phyloP scores from a whole-genome alignment of 2,888 invertebrate genomes.

The Tribolium freemani region DNA sequence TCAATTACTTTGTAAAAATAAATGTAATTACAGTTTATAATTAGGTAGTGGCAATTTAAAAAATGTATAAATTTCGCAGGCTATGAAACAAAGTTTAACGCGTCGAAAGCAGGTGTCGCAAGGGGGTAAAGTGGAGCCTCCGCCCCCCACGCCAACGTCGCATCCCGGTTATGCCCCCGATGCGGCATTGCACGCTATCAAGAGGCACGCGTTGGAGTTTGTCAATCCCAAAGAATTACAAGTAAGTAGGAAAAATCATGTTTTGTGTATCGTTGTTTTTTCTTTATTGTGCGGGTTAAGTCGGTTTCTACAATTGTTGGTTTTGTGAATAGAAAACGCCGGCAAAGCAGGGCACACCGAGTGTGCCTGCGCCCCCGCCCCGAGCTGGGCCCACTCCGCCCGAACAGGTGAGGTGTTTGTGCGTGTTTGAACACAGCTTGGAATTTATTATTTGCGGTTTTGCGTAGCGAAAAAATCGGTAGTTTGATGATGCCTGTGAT shows the following conservation, averaged over 20 bases:
- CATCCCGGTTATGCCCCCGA: constrained; percentile 93
- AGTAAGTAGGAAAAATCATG: constrained; percentile 69
- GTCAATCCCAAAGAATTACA: constrained; percentile 91
- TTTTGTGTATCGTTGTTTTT: background rate
- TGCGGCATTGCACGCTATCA: constrained; percentile 97
- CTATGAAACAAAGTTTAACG: constrained; percentile 76
- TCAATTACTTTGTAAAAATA: too few species aligned
- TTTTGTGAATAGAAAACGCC: constrained; percentile 66
- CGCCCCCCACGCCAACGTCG: constrained; percentile 63
- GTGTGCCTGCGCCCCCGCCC: constrained; percentile 69
- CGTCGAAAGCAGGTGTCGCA: constrained; percentile 74
- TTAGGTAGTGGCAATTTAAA: background rate
- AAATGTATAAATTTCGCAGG: constrained; percentile 40
- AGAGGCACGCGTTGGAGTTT: constrained; percentile 93
- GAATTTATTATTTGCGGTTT: background rate
- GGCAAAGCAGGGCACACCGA: constrained; percentile 70
- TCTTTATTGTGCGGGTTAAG: constrained; percentile 1
- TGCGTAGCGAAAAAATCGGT: background rate
- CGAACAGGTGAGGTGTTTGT: constrained; percentile 72
- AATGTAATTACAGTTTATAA: too few species aligned
- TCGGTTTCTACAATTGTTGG: constrained; percentile 31
- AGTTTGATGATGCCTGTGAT: constrained; percentile 3
- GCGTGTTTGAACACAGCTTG: constrained; percentile 21
- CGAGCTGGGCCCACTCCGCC: constrained; percentile 72
- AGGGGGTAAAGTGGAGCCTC: constrained; percentile 72